A percentile compares a stretch with the other conserved stretches of the same genome.
phyloP scores from a whole-genome alignment of 2,797 vertebrate genomes.

The Bovichtus variegatus region DNA sequence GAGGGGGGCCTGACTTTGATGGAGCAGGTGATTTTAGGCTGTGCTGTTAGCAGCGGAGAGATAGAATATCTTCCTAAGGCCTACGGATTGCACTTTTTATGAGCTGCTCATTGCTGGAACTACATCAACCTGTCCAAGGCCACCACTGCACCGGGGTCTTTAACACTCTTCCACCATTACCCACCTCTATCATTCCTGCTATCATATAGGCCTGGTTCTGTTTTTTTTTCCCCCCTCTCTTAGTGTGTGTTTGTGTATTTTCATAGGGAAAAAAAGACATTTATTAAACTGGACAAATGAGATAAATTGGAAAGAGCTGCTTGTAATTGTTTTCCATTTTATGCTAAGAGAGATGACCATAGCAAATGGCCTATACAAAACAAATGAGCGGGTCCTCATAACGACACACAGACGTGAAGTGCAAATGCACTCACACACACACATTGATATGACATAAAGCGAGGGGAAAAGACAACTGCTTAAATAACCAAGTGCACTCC shows the following conservation, averaged over 20 bases:
- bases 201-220: slow-evolving; percentile 48
- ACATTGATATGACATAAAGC: slow-evolving; percentile 41
- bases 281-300: slow-evolving; percentile 69
- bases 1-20: slow-evolving; percentile 85
- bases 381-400: slow-evolving; percentile 58
- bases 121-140: slow-evolving; percentile 88
- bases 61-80: slow-evolving; percentile 88
- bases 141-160: slow-evolving; percentile 75
- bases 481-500: slow-evolving; percentile 38
- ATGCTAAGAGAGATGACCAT: slow-evolving; percentile 64
- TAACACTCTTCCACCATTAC: slow-evolving; percentile 77
- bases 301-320: slow-evolving; percentile 61
- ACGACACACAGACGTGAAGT: slow-evolving; percentile 23
- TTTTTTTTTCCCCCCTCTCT: slow-evolving; percentile 8
- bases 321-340: slow-evolving; percentile 74
- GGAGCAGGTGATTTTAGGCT: slow-evolving; percentile 87
- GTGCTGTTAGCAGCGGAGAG: slow-evolving; percentile 82
- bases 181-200: slow-evolving; percentile 70
- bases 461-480: slow-evolving; percentile 44
- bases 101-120: slow-evolving; percentile 88
- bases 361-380: slow-evolving; percentile 62
- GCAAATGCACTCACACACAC: slow-evolving; percentile 8
- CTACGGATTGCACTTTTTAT: slow-evolving; percentile 88
- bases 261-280: slow-evolving; percentile 51
- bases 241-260: slow-evolving; percentile 52